Base-by-base conservation (phyloP, 2,113 vertebrate genomes). In the Bungarus multicinctus region DNA sequence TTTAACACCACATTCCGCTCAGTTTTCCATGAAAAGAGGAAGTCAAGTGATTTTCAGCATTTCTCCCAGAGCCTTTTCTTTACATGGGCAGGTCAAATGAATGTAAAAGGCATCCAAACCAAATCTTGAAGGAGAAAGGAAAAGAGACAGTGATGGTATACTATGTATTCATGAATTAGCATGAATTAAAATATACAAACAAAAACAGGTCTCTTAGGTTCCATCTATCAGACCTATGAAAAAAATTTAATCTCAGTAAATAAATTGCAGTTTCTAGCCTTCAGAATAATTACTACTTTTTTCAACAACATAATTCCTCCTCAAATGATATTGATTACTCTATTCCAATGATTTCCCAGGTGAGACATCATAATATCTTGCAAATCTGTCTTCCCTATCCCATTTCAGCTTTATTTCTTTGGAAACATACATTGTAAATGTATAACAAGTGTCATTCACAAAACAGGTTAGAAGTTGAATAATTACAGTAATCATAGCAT, bases 1-100 rank as follows among this genome's bases (percentile, higher is more conserved):
- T 95, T 20, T 94, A 97, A 95, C 93, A 95, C 85, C 97, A 97
- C 97, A 85, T 96, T 96, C 96, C 93, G 93, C 93, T 97, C 94
- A 95, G 91, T 93, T 10, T 96, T 96, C 95, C 92, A 92, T 91
- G 96, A 64, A 92, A 96, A 95, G 93, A 93, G 91, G 91, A 34
- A 94, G 94, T 45, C 54, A 57, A 20, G 45, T 4, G 74, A 64
- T 94, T 91, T 94, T 94, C 93, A 90, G 94, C 95, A 96, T 98
- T 90, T 95, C 97, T 97, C 95, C 96, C 95, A 97, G 74, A 90
- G 91, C 89, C 95, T 94, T 95, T 74, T 25, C 18, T 87, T 90
- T 85, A 90, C 45, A 34, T 86, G 92, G 94, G 91, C 94, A 93
- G 16, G 60, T 45, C 90, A 93, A 74, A 92, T 22, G 91, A 95